phyloP scores from a whole-genome alignment of 1,140 invertebrate genomes.

The Musca domestica region DNA sequence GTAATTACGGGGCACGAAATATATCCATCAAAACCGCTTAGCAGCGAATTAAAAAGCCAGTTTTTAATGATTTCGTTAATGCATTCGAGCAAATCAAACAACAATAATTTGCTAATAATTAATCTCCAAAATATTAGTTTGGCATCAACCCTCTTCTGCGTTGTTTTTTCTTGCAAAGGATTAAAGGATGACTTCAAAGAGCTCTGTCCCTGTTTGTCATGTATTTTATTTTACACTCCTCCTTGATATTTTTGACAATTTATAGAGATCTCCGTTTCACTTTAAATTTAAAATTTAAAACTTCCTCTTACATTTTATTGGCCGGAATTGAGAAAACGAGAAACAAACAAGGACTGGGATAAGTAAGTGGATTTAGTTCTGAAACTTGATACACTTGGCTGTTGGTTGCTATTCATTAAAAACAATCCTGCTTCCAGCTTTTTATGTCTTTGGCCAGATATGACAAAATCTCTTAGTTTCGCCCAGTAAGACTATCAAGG shows the following conservation, averaged over 20 bases:
- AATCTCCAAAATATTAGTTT: background rate
- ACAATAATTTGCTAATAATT: conserved; percentile 9
- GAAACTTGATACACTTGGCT: conserved; percentile 11
- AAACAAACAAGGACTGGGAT: conserved; percentile 1
- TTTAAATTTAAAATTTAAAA: conserved; percentile 6
- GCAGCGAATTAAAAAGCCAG: conserved; percentile 15
- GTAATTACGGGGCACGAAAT: background rate
- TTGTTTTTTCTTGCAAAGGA: no score
- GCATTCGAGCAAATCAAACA: background rate
- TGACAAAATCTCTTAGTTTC: no score
- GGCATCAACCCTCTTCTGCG: no score
- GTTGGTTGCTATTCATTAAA: conserved; percentile 8
- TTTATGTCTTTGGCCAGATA: background rate
- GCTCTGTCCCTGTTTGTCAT: no score
- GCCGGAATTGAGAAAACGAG: background rate
- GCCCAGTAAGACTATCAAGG: no score
- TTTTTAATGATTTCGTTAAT: background rate
- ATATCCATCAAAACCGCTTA: background rate
- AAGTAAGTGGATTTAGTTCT: conserved; percentile 15
- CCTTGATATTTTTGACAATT: background rate
- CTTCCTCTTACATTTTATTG: conserved; percentile 1
- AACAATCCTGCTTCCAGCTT: conserved; percentile 8
- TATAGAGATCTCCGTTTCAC: background rate
- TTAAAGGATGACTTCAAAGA: no score
- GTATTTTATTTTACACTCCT: background rate